Evolutionary conservation across 1,140 invertebrate genomes (phyloP), one percentile per base, ranked within the genome.

Genomic region (Cepaea nemoralis): DNA sequence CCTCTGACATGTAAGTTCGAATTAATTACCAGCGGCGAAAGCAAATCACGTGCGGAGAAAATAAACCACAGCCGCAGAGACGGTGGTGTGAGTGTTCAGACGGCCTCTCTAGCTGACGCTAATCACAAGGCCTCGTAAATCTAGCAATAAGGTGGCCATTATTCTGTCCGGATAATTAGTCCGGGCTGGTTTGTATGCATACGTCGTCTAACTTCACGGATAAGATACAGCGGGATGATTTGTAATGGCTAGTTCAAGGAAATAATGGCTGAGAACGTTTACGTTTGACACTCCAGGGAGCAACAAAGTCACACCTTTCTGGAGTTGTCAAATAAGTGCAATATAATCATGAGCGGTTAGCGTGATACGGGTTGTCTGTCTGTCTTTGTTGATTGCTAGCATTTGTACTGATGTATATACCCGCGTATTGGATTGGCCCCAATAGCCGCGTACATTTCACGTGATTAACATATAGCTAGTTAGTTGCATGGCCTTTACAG

Each of bases 151-250:
- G 69, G 40, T 22, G 69, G 40, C 69, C 35, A 70, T 70, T 70
- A 70, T 39, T 70, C 69, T 70, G 69, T 70, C 69, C 12, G 35
- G 69, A 42, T 70, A 70, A 70, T 70, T 70, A 70, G 69, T 31
- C 69, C 69, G 10, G 0, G 37, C 14, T 35, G 31, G 35, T 70
- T n/a, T 70, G 8, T 42, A 42, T 63, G 59, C 59, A 63, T 6
- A 27, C n/a, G n/a, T 63, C 59, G 59, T 63, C 59, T 31, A 31
- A 31, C 59, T 2, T 31, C 5, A 31, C 27, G 19, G 59, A 63
- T 63, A 63, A 63, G 59, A 63, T 1, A 63, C 16, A 16, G 8
- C 2, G 16, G 33, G 59, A 63, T 6, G 59, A 63, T 63, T 27
- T 63, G 59, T 22, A 63, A 31, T 31, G 59, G 5, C 59, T 63